These are phyloP conservation scores for Athene cunicularia DNA, from an alignment of 2,113 vertebrate species.

Conservation along the genomic window DNA sequence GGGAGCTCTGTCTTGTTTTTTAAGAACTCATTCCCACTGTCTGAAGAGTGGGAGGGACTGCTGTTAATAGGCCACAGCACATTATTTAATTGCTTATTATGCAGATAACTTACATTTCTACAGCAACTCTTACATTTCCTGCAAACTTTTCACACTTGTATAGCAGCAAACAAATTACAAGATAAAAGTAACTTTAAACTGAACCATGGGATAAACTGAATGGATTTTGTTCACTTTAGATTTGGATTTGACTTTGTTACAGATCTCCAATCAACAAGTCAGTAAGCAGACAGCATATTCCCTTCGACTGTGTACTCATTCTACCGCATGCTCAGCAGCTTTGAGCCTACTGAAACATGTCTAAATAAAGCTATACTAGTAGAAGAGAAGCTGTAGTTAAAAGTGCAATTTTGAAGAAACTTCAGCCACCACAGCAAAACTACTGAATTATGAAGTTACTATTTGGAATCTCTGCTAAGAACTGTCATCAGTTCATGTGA, in stretches of 20 bases:
- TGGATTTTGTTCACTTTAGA: not conserved
- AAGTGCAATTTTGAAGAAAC: not conserved
- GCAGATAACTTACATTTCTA: not conserved
- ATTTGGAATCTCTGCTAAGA: not conserved
- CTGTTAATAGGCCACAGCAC: not conserved
- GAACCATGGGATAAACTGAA: not conserved
- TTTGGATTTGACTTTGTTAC: not conserved
- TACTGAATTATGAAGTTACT: not conserved
- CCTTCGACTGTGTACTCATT: not conserved
- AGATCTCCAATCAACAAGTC: not conserved
- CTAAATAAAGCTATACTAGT: not conserved
- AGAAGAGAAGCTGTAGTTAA: not conserved
- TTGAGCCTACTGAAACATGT: not conserved
- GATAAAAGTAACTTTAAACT: not conserved
- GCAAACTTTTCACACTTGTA: not conserved
- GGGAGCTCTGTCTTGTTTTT: not conserved
- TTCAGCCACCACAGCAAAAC: not conserved
- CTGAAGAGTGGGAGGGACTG: not conserved
- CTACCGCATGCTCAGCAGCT: not conserved
- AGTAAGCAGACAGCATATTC: not conserved
- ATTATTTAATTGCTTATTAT: not conserved
- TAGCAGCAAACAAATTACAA: not conserved
- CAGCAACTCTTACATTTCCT: not conserved
- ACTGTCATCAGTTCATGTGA: not conserved
- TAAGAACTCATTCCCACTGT: not conserved